phyloP scores from a whole-genome alignment of 2,797 vertebrate genomes.

The Oreochromis grahami region DNA sequence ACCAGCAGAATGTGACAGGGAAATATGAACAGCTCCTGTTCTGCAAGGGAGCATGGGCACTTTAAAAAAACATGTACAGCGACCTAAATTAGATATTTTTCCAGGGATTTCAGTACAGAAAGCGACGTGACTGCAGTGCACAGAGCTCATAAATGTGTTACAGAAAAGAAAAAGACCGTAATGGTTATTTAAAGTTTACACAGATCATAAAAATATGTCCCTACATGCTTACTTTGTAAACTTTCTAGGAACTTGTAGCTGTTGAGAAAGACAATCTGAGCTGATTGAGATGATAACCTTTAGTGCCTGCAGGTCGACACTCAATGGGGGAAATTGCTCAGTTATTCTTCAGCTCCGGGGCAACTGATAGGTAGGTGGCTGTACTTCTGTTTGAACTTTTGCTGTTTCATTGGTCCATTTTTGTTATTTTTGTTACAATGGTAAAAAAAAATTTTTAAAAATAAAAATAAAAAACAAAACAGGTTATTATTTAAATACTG shows the following conservation, averaged over 20 bases:
- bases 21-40: not conserved
- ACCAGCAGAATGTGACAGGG: not conserved
- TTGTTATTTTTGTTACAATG: not conserved
- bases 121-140: not conserved
- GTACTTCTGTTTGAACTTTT: not conserved
- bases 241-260: conserved; percentile 28
- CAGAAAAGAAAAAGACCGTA: not conserved
- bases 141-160: not conserved
- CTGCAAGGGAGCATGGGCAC: not conserved
- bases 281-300: conserved; percentile 15
- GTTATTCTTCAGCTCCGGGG: not conserved
- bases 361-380: not conserved
- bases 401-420: not conserved
- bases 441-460: not conserved
- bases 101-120: not conserved
- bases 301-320: not conserved
- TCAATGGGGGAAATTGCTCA: conserved; percentile 2
- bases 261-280: not conserved
- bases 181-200: not conserved
- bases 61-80: not conserved
- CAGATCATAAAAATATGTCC: not conserved
- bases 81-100: not conserved
- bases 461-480: not conserved
- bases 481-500: not conserved
- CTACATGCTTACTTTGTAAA: not conserved